Base-by-base conservation (phyloP, 2,113 vertebrate species). In the Typhlomys cinereus region DNA sequence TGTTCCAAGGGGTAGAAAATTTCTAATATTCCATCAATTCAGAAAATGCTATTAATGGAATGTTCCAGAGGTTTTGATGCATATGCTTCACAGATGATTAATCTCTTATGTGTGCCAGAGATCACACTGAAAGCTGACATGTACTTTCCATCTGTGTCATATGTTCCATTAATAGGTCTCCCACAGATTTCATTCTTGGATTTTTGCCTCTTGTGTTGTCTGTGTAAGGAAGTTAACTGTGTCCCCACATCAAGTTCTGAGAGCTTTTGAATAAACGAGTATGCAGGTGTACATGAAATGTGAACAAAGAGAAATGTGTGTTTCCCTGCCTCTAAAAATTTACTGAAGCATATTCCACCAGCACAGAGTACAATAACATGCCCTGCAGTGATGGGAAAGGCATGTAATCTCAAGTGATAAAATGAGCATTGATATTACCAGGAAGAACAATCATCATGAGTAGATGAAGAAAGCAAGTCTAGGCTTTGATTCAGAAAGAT, bases 161-260 rank as follows among this genome's bases (percentile, higher is more conserved):
- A 93, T 86, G 7, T 78, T 70, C 52, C 94, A 39, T 71, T 96
- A 94, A 90, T 80, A 94, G 34, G 2, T 23, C 39, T 95, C 12
- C 46, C 89, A 31, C 90, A 81, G n/a, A 36, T 44, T 90, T 92
- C 25, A 50, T 96, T 90, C 92, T 95, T 44, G 50, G 48, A 95
- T 94, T 97, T 97, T 96, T 94, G 29, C 20, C n/a, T 85, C 4
- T 90, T 34, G 74, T 94, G 87, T 91, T 88, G 81, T 71, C 29
- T 83, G 39, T 39, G 14, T 88, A 83, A 93, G 39, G 70, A 76
- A 89, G 31, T 87, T 95, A 93, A 93, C 76, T 91, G 34, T 94
- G 89, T 89, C 57, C 61, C 90, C 96, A 29, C 27, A 61, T 76
- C 85, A 29, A 25, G 6, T 62, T 95, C 79, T 59, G 64, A 64